Conservation (phyloP, 2,113 vertebrate species). For the Macquaria ambigua region DNA sequence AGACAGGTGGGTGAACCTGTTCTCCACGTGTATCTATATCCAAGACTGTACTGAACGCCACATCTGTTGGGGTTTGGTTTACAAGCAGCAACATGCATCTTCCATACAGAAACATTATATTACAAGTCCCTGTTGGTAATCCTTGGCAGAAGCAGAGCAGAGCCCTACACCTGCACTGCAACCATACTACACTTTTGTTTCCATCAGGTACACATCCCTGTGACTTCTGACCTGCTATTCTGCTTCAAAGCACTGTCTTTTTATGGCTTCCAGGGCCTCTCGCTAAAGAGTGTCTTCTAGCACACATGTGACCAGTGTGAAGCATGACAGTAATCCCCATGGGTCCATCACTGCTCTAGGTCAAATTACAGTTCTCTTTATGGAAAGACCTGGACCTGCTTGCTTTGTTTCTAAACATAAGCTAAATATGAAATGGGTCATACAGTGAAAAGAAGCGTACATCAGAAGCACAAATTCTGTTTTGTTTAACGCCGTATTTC, state of each 20-base stretch:
- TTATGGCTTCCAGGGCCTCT: slow-evolving; percentile 11
- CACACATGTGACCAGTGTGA: slow-evolving; percentile 23
- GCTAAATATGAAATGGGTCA: slow-evolving; percentile 19
- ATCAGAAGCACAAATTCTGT: not conserved
- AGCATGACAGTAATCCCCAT: slow-evolving; percentile 17
- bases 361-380: slow-evolving; percentile 42
- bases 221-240: slow-evolving; percentile 13
- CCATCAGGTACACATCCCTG: not conserved
- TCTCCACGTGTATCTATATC: slow-evolving; percentile 35
- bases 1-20: slow-evolving; percentile 57
- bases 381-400: slow-evolving; percentile 1
- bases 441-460: not conserved
- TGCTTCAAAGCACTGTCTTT: slow-evolving; percentile 14
- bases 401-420: slow-evolving; percentile 31
- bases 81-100: slow-evolving; percentile 51
- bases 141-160: slow-evolving; percentile 20
- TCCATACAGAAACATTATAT: slow-evolving; percentile 21
- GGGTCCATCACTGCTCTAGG: not conserved
- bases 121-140: slow-evolving; percentile 31
- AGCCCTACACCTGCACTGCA: slow-evolving; percentile 40
- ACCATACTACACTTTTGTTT: not conserved
- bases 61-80: slow-evolving; percentile 37
- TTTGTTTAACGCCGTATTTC: not conserved
- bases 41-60: slow-evolving; percentile 12
- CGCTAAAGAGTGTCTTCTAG: not conserved